These are phyloP conservation scores for Cynopterus sphinx DNA, from an alignment of 2,797 vertebrate species.

Conservation along the genomic window DNA sequence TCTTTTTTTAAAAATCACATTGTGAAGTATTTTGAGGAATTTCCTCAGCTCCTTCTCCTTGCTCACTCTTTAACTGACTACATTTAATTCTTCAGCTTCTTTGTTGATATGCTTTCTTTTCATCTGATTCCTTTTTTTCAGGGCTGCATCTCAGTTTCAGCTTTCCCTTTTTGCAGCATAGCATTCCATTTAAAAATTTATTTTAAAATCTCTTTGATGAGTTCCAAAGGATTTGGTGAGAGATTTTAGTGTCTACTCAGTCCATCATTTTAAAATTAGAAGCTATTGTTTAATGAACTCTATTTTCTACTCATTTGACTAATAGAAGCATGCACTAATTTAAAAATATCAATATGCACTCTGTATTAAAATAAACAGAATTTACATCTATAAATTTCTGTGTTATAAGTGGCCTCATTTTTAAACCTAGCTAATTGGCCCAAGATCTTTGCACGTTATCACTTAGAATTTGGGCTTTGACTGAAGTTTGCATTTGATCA, in stretches of 20 bases:
- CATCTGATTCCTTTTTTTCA: background rate
- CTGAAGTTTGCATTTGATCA: background rate
- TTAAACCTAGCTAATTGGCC: background rate
- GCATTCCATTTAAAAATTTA: background rate
- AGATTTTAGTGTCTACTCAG: background rate
- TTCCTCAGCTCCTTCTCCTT: background rate
- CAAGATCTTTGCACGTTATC: background rate
- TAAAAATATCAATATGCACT: background rate
- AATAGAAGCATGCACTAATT: background rate
- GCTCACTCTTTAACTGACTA: background rate
- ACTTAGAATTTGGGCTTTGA: background rate
- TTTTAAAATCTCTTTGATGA: slow-evolving; percentile 34
- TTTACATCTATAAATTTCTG: background rate
- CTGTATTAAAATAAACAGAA: background rate
- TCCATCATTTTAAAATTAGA: slow-evolving; percentile 22
- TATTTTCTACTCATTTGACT: background rate
- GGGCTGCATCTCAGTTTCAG: background rate
- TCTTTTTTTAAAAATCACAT: background rate
- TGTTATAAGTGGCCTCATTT: background rate
- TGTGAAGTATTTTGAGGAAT: background rate
- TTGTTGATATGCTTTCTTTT: background rate
- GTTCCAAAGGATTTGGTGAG: background rate
- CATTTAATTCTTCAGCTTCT: background rate
- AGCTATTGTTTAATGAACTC: background rate
- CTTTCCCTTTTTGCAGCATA: background rate